Evolutionary conservation across 2,113 vertebrate species (phyloP).

Genomic region (Paratilapia polleni): DNA sequence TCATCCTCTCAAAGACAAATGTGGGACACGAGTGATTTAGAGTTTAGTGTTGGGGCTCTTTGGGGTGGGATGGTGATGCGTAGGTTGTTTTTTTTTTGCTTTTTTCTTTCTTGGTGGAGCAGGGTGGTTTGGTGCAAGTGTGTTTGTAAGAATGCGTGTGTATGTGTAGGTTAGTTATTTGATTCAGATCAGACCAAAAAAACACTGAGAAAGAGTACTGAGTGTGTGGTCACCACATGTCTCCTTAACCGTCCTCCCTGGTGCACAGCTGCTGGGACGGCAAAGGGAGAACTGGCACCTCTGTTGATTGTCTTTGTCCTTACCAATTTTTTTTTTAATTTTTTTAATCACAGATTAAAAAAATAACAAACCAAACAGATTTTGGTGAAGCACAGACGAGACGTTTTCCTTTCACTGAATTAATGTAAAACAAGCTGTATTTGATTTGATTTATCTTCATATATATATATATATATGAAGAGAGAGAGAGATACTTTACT

Average conservation of each 20-base stretch:
- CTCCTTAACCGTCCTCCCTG: not conserved
- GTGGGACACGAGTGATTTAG: slow-evolving; percentile 12
- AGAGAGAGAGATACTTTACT: no score
- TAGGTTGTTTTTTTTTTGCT: not conserved
- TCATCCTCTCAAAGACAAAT: slow-evolving; percentile 42
- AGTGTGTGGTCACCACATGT: not conserved
- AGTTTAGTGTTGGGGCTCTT: slow-evolving; percentile 9
- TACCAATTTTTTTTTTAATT: not conserved
- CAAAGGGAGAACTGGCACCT: not conserved
- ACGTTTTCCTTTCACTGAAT: not conserved
- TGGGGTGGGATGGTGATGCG: not conserved
- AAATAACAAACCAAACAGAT: not conserved
- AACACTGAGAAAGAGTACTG: not conserved
- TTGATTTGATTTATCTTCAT: not conserved
- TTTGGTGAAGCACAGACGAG: not conserved
- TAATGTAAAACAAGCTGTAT: not conserved
- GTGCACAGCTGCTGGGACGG: not conserved
- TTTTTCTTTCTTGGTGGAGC: not conserved
- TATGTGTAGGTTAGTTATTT: slow-evolving; percentile 11
- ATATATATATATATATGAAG: not conserved
- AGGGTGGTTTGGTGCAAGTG: not conserved
- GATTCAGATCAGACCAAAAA: slow-evolving; percentile 51
- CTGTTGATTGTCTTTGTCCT: not conserved
- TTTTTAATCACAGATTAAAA: not conserved
- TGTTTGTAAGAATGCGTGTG: slow-evolving; percentile 5